phyloP scores from a whole-genome alignment of 2,888 invertebrate species.

The Ecliptopera silaceata region DNA sequence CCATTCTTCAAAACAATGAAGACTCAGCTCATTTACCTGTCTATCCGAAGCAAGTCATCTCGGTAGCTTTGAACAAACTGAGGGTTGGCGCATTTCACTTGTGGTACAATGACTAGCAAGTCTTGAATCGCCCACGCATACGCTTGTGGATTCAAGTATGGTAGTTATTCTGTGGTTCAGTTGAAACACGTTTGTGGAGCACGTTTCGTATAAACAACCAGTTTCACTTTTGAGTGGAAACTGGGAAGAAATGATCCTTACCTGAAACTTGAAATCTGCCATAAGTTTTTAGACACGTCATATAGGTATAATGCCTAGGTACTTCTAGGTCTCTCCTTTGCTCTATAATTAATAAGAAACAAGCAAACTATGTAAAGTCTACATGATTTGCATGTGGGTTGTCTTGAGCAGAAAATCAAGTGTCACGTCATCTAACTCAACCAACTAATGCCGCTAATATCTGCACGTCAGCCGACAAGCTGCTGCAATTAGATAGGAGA shows the following conservation, averaged over 20 bases:
- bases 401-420: constrained; percentile 22
- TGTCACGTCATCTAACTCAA: constrained; percentile 32
- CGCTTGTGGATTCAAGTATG: constrained; percentile 1
- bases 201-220: constrained; percentile 5
- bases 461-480: constrained; percentile 44
- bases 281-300: too few relatives aligned
- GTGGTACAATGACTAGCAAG: constrained; percentile 19
- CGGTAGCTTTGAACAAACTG: constrained; percentile 38
- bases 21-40: constrained; percentile 34
- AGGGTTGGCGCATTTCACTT: constrained; percentile 25
- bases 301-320: too few relatives aligned
- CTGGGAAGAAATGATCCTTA: too few relatives aligned
- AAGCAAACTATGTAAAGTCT: background rate
- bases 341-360: too few relatives aligned
- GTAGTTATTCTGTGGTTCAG: constrained; percentile 6
- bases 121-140: constrained; percentile 21
- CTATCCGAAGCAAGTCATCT: constrained; percentile 33
- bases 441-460: constrained; percentile 28
- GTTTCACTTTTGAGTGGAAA: background rate
- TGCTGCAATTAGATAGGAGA: constrained; percentile 61
- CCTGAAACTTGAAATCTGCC: background rate
- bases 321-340: too few relatives aligned
- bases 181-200: constrained; percentile 7
- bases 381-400: background rate
- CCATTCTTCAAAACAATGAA: constrained; percentile 23